A percentile compares a stretch with the other conserved stretches of the same genome.
Conservation (phyloP, 1,140 invertebrate species). For the Brachystomella parvula region DNA sequence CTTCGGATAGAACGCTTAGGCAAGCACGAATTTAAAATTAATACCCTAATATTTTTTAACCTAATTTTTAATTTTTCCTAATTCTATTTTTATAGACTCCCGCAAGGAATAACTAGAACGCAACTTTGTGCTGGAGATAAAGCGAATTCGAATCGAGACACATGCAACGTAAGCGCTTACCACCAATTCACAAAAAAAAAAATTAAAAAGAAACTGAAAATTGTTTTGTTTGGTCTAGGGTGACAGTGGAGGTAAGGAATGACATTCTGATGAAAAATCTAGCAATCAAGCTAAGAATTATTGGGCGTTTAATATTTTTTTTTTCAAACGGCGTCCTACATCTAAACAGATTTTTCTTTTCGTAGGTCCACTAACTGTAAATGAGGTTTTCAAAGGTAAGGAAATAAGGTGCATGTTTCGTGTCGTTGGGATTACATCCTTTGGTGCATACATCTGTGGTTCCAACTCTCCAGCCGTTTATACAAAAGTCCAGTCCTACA, state of each 20-base stretch:
- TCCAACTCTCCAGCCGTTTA: slow-evolving; percentile 29
- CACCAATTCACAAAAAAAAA: neutral
- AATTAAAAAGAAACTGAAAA: neutral
- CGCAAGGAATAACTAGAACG: slow-evolving; percentile 20
- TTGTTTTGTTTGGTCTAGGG: slow-evolving; percentile 20
- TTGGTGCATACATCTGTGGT: slow-evolving; percentile 30
- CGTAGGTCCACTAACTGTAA: slow-evolving; percentile 20
- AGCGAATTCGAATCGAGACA: slow-evolving; percentile 25
- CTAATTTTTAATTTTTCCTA: neutral
- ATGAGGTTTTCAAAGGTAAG: slow-evolving; percentile 9
- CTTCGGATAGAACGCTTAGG: slow-evolving; percentile 20
- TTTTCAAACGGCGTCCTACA: no score
- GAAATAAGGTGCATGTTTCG: slow-evolving; percentile 24
- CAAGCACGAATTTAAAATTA: slow-evolving; percentile 3
- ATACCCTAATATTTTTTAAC: slow-evolving; percentile 2
- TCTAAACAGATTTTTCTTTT: slow-evolving; percentile 1
- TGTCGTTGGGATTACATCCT: slow-evolving; percentile 26
- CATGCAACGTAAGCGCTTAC: slow-evolving; percentile 31
- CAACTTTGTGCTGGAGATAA: slow-evolving; percentile 34
- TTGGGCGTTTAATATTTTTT: no score
- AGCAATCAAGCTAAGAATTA: no score
- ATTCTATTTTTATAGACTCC: slow-evolving; percentile 17
- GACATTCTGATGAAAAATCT: neutral
- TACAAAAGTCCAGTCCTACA: slow-evolving; percentile 26
- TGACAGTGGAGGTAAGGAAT: slow-evolving; percentile 26